phyloP scores from a whole-genome alignment of 2,113 vertebrate genomes.

The Mastomys natalensis region DNA sequence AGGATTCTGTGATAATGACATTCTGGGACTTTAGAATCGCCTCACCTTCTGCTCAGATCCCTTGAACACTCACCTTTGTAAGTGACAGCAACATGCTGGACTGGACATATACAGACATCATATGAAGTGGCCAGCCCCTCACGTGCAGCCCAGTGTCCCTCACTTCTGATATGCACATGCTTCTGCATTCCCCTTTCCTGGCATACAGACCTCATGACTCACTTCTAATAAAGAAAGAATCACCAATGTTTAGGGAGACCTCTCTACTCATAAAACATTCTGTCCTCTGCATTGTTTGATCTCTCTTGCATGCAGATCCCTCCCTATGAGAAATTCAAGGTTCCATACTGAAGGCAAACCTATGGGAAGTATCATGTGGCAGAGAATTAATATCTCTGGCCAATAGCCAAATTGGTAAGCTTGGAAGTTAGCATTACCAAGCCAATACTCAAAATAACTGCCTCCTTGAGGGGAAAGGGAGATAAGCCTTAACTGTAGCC shows the following conservation, averaged over 20 bases:
- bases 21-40: neutral
- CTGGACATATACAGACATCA: fast-evolving
- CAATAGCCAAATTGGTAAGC: neutral
- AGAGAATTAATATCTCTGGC: neutral
- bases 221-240: neutral
- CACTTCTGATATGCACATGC: neutral
- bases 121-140: neutral
- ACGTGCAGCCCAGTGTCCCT: neutral
- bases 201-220: neutral
- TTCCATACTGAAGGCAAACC: neutral
- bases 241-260: neutral
- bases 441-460: neutral
- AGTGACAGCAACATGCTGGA: neutral
- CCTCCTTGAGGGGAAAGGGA: fast-evolving
- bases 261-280: neutral
- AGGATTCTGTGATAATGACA: neutral
- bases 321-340: neutral
- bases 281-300: neutral
- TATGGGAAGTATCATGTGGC: fast-evolving
- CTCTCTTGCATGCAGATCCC: neutral
- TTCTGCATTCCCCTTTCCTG: neutral
- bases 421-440: neutral
- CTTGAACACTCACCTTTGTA: neutral
- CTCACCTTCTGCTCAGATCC: neutral
- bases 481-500: neutral